A percentile compares a stretch with the other conserved stretches of the same genome.
These are phyloP conservation scores for Sphaerophoria rueppellii DNA, from an alignment of 2,888 invertebrate species.

Conservation along the genomic window DNA sequence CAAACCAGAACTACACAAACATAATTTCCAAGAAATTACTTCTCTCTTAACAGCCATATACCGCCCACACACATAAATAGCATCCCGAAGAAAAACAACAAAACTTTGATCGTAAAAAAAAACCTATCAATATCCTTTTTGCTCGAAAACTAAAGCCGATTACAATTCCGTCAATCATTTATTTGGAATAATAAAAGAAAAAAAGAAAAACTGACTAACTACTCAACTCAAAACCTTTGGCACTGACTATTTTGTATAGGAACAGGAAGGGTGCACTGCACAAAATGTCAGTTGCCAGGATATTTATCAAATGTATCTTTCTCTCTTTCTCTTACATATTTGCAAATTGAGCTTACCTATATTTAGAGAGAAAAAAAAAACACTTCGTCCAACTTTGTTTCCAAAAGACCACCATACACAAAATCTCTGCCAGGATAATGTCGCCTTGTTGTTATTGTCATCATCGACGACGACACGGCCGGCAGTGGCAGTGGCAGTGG, in stretches of 20 bases:
- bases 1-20: neutral
- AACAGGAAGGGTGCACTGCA: slow-evolving; percentile 48
- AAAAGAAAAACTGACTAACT: slow-evolving; percentile 13
- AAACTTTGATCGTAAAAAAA: slow-evolving; percentile 44
- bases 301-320: slow-evolving; percentile 11
- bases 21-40: slow-evolving; percentile 26
- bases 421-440: slow-evolving; percentile 48
- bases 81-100: neutral
- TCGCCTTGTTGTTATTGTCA: slow-evolving; percentile 29
- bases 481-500: slow-evolving; percentile 4
- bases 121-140: slow-evolving; percentile 46
- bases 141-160: slow-evolving; percentile 45
- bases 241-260: slow-evolving; percentile 57
- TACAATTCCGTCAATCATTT: slow-evolving; percentile 61
- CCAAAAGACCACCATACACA: slow-evolving; percentile 33
- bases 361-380: neutral
- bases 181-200: neutral
- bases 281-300: slow-evolving; percentile 45
- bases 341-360: neutral
- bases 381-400: slow-evolving; percentile 18
- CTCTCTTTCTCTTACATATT: neutral
- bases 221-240: slow-evolving; percentile 35
- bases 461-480: neutral
- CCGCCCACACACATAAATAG: neutral
- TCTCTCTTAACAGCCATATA: neutral